Evolutionary conservation across 2,888 invertebrate genomes (phyloP), one percentile per base, ranked within the genome.

Genomic region (Dastarcus helophoroides): DNA sequence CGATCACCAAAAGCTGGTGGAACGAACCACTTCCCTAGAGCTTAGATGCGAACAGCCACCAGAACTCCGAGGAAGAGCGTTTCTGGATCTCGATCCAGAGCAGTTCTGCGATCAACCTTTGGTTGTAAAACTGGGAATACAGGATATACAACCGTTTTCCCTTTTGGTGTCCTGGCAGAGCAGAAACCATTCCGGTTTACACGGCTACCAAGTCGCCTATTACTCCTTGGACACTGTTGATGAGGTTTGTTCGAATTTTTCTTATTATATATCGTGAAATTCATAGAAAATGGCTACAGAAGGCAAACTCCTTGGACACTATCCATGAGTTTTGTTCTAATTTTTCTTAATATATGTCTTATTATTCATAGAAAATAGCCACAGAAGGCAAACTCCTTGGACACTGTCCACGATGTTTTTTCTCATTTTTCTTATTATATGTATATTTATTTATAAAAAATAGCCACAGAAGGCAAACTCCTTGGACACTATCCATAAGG

Each of bases 121-220:
- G 53, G 77, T 89, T 49, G 70, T 82, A 42, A 80, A 83, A 58
- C 69, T 89, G 41, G 85, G 83, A 46, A 83, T 88, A 50, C 83
- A 85, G 67, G 85, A 88, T 60, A 81, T 89, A 39, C 84, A 85
- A 58, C 83, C 86, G 24, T 83, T 79, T 62, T 84, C 85, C 32
- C 79, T 88, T 39, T 69, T 85, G 47, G 83, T 86, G 14, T 82
- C 86, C 43, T 90, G 89, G 90, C 85, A 86, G 60, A 82, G 84
- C 51, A 73, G 85, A 46, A 86, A 88, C 63, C 82, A 85, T 59
- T 81, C 81, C 33, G 81, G 82, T 36, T 69, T 89, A 48, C 79
- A 74, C 49, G 88, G 86, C 42, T 89, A 81, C 61, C 80, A 82
- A 67, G 79, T 89, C 47, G 81, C 81, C 48, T 88, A 85, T 65